phyloP scores from a whole-genome alignment of 2,113 vertebrate species.

The Oryzias celebensis region DNA sequence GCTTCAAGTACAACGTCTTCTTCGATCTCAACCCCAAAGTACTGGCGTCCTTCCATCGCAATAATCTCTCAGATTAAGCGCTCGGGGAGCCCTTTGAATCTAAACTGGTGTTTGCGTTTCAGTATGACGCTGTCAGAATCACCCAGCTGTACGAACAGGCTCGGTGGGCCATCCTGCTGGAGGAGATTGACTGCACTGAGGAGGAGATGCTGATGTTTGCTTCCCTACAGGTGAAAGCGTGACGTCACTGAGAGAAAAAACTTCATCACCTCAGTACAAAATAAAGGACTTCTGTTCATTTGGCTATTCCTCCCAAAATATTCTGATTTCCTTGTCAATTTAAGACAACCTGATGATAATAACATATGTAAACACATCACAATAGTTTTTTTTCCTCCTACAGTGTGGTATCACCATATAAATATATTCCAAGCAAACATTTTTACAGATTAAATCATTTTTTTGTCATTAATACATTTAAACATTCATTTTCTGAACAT shows the following conservation, averaged over 20 bases:
- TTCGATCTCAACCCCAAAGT: constrained; percentile 99
- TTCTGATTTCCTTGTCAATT: no score
- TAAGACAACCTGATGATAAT: no score
- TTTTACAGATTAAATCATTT: no score
- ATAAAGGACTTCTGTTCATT: no score
- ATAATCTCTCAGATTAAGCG: background rate
- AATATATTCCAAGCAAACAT: no score
- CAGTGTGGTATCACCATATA: no score
- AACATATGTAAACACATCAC: no score
- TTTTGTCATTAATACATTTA: no score
- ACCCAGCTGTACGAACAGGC: constrained; percentile 97
- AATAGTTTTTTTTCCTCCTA: no score
- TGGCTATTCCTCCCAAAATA: no score
- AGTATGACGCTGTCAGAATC: constrained; percentile 95
- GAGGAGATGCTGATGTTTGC: constrained; percentile 99
- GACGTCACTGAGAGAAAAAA: background rate
- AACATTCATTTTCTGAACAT: no score
- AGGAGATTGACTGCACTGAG: constrained; percentile 97
- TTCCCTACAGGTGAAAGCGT: constrained; percentile 86
- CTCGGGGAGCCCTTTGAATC: background rate
- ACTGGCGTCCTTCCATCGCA: constrained; percentile 23
- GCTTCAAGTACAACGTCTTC: constrained; percentile 97
- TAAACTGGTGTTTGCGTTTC: constrained; percentile 11
- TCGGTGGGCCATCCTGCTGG: constrained; percentile 91
- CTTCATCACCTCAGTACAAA: background rate